These are phyloP conservation scores for Mus musculus DNA, from an alignment of 2,113 vertebrate species.

Conservation along the genomic window GRCm39 chr7:101201001-101201500, in stretches of 20 bases:
- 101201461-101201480: not conserved
- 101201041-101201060: too few relatives aligned
- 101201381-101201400: not conserved
- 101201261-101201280: not conserved
- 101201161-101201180: too few relatives aligned
- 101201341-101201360: not conserved
- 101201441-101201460: not conserved
- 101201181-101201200: not conserved
- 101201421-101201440: not conserved
- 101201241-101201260: not conserved
- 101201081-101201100: too few relatives aligned
- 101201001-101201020: too few relatives aligned
- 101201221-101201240: not conserved
- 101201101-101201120: too few relatives aligned
- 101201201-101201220: too few relatives aligned
- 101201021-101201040: too few relatives aligned
- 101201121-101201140: too few relatives aligned
- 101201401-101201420: not conserved
- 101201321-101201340: not conserved
- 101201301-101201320: not conserved
- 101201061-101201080: too few relatives aligned
- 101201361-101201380: not conserved
- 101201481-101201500: not conserved
- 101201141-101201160: not conserved
- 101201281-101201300: not conserved